Percentiles rank a stretch among this genome's conserved stretches.
Conservation (phyloP, 2,113 vertebrate genomes). For the Sander lucioperca region DNA sequence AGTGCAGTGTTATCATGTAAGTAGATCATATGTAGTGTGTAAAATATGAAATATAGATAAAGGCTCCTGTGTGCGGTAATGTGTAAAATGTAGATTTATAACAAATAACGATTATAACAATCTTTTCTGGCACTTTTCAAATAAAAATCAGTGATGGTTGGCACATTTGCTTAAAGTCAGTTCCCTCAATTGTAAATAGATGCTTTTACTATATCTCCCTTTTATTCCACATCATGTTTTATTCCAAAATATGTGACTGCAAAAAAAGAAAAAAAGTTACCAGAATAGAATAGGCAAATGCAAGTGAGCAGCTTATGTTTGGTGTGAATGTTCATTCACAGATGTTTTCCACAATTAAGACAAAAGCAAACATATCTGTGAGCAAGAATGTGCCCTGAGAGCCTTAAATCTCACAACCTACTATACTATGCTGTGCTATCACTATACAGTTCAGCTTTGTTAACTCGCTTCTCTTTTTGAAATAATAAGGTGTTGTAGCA, state of each 20-base stretch:
- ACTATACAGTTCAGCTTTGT: slow-evolving; percentile 1
- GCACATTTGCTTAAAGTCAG: neutral
- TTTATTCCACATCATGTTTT: slow-evolving; percentile 3
- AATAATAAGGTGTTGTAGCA: neutral
- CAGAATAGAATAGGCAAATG: neutral
- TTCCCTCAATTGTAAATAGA: neutral
- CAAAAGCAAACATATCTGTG: slow-evolving; percentile 1
- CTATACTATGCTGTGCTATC: neutral
- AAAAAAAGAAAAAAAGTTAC: neutral
- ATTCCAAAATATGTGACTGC: neutral
- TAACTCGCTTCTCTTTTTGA: slow-evolving; percentile 15
- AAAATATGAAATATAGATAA: neutral
- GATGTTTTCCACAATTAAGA: slow-evolving; percentile 4
- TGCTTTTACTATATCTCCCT: neutral
- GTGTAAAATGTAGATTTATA: slow-evolving; percentile 14
- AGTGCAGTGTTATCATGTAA: neutral
- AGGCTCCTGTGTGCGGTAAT: neutral
- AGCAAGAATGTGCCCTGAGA: neutral
- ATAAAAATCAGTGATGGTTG: slow-evolving; percentile 11
- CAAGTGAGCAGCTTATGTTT: neutral
- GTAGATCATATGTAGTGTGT: neutral
- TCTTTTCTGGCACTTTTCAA: slow-evolving; percentile 8
- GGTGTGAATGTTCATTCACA: slow-evolving; percentile 1
- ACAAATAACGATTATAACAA: neutral
- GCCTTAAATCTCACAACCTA: neutral